Evolutionary conservation across 2,113 vertebrate genomes (phyloP).

Genomic region (Chloebia gouldiae): DNA sequence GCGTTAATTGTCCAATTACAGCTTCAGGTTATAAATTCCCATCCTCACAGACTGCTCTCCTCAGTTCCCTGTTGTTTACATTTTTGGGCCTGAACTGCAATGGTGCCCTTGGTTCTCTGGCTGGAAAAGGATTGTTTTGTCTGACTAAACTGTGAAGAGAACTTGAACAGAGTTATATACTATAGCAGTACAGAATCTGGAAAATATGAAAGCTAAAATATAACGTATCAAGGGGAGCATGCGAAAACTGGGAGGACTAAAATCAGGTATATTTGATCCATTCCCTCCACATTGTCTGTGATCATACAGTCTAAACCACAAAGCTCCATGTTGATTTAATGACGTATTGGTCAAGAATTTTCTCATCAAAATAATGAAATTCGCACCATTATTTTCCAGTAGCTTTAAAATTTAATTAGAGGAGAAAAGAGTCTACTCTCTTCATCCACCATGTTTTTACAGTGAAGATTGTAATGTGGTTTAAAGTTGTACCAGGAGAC

Average conservation of each 20-base stretch:
- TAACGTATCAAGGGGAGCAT: not conserved
- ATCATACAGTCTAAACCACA: not conserved
- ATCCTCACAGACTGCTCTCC: not conserved
- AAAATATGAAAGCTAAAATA: not conserved
- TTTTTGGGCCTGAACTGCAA: not conserved
- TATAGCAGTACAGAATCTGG: not conserved
- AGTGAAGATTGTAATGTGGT: accelerated
- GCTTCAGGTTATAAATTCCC: not conserved
- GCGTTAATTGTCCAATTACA: not conserved
- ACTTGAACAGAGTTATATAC: not conserved
- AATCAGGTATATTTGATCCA: not conserved
- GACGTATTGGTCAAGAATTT: not conserved
- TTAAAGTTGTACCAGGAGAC: not conserved
- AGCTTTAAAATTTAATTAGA: not conserved
- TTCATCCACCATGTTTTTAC: not conserved
- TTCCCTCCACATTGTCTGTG: not conserved
- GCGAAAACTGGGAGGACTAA: not conserved
- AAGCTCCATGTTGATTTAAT: not conserved
- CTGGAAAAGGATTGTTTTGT: not conserved
- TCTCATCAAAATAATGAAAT: not conserved
- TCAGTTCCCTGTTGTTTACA: not conserved
- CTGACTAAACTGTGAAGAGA: not conserved
- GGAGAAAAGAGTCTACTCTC: not conserved
- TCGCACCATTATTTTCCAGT: not conserved
- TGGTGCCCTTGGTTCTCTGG: not conserved